phyloP scores from a whole-genome alignment of 2,113 vertebrate genomes.

The Sorex araneus region DNA sequence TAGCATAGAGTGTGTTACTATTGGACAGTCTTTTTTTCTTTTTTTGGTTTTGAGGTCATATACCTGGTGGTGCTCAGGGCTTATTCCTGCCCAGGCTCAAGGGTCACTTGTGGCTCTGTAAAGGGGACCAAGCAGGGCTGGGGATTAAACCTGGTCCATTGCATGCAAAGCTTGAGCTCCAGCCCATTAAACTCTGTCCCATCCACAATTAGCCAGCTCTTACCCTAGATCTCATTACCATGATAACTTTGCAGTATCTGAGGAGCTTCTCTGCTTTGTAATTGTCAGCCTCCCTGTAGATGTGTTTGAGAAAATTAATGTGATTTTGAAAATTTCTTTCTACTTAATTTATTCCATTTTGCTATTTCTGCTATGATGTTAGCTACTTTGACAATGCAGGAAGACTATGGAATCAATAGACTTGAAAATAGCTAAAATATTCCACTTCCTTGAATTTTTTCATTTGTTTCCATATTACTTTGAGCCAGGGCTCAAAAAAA shows the following conservation, averaged over 20 bases:
- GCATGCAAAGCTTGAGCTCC: too few relatives aligned
- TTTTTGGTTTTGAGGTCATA: too few relatives aligned
- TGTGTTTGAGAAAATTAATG: conserved; percentile 25
- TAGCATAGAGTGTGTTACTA: not conserved
- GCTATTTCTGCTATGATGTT: conserved; percentile 99
- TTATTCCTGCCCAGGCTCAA: too few relatives aligned
- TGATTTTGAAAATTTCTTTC: not conserved
- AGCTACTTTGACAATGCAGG: conserved; percentile 97
- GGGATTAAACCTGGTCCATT: too few relatives aligned
- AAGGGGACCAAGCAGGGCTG: too few relatives aligned
- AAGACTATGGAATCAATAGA: conserved; percentile 93
- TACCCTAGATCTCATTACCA: not conserved
- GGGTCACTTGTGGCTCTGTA: too few relatives aligned
- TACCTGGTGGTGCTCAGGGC: too few relatives aligned
- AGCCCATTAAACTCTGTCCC: too few relatives aligned
- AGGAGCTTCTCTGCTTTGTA: conserved; percentile 43
- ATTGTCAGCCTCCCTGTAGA: not conserved
- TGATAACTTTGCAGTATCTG: conserved; percentile 15
- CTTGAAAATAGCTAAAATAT: conserved; percentile 93
- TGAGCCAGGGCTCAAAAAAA: too few relatives aligned
- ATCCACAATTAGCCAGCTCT: not conserved
- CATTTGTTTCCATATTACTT: conserved; percentile 94
- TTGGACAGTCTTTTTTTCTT: not conserved
- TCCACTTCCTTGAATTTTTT: conserved; percentile 96
- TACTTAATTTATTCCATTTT: conserved; percentile 86